Evolutionary conservation across 1,140 invertebrate genomes (phyloP).

Genomic region (Bombus consobrinus): DNA sequence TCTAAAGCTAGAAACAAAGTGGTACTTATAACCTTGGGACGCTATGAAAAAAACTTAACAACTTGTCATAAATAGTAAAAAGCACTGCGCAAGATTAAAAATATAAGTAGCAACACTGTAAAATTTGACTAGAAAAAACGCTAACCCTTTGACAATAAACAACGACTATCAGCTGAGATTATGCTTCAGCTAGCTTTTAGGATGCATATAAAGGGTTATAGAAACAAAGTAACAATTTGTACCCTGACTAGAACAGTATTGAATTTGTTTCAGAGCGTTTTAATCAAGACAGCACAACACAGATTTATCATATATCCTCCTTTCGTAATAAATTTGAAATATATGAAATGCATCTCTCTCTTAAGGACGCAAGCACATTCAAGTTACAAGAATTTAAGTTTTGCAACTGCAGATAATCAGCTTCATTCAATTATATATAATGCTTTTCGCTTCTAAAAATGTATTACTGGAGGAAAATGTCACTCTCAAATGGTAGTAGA

Average conservation of each 20-base stretch:
- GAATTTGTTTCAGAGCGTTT: conserved; percentile 26
- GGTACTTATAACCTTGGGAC: conserved; percentile 44
- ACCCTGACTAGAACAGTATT: conserved; percentile 53
- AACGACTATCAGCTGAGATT: conserved; percentile 35
- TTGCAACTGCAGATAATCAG: not conserved
- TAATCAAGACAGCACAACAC: not conserved
- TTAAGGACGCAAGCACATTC: not conserved
- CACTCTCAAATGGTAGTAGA: conserved; percentile 55
- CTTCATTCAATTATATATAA: conserved; percentile 33
- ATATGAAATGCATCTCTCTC: conserved; percentile 26
- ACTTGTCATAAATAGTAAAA: conserved; percentile 55
- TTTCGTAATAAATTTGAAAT: conserved; percentile 13
- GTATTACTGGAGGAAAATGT: conserved; percentile 38
- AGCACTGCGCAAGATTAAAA: conserved; percentile 41
- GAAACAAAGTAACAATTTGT: conserved; percentile 54
- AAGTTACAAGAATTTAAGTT: conserved; percentile 22
- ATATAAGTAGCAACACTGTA: conserved; percentile 50
- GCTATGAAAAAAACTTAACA: conserved; percentile 60
- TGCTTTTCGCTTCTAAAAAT: conserved; percentile 11
- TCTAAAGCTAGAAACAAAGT: conserved; percentile 37
- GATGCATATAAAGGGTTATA: conserved; percentile 40
- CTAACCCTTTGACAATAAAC: conserved; percentile 48
- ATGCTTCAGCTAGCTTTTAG: conserved; percentile 29
- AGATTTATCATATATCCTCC: not conserved
- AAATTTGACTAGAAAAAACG: conserved; percentile 60